A percentile compares a stretch with the other conserved stretches of the same genome.
Evolutionary conservation across 2,113 vertebrate genomes (phyloP).

Genomic region (Pseudolaguvia tuberculata): DNA sequence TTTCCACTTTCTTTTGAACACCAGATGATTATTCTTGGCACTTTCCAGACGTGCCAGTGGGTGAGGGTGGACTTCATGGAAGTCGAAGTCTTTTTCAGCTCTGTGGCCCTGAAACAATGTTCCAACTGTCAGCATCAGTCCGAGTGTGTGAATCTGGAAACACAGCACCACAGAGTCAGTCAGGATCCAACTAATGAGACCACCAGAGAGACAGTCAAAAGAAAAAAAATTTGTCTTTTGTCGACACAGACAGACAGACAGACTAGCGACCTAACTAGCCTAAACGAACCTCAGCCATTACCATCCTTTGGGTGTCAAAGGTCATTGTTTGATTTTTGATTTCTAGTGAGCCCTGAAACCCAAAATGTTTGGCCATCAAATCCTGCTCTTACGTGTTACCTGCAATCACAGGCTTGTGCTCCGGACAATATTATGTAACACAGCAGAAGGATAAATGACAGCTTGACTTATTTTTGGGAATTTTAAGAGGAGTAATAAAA

Average conservation of each 20-base stretch:
- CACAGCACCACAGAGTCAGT: slow-evolving; percentile 21
- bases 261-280: neutral
- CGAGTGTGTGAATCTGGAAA: slow-evolving; percentile 58
- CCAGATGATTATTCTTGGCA: slow-evolving; percentile 22
- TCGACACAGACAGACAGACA: slow-evolving; percentile 7
- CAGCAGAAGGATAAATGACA: slow-evolving; percentile 49
- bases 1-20: slow-evolving; percentile 16
- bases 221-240: slow-evolving; percentile 12
- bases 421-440: slow-evolving; percentile 37
- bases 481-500: neutral
- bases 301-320: neutral
- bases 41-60: slow-evolving; percentile 48
- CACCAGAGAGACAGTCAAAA: slow-evolving; percentile 60
- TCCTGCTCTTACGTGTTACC: too few relatives aligned
- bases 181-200: slow-evolving; percentile 64
- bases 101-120: slow-evolving; percentile 51
- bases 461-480: slow-evolving; percentile 44
- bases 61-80: slow-evolving; percentile 66
- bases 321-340: neutral
- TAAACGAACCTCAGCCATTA: slow-evolving; percentile 1
- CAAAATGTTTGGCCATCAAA: too few relatives aligned
- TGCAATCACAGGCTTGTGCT: neutral
- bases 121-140: slow-evolving; percentile 65
- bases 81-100: slow-evolving; percentile 69
- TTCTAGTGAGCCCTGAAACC: neutral